These are phyloP conservation scores for Pao palembangensis DNA, from an alignment of 2,113 vertebrate genomes.

Conservation along the genomic window DNA sequence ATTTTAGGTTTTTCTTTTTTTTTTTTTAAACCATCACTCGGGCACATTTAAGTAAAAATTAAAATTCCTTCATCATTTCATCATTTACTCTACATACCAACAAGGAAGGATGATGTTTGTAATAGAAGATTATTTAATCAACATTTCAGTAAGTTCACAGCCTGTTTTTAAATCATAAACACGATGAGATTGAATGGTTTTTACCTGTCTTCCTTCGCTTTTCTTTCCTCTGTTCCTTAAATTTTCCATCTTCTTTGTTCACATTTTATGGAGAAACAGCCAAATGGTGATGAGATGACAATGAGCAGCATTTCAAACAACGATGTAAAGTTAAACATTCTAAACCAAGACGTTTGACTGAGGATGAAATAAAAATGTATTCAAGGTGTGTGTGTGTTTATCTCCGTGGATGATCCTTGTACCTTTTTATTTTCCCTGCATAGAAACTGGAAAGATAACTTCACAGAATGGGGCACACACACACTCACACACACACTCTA, in stretches of 20 bases:
- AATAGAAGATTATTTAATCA: too few species aligned
- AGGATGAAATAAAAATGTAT: constrained; percentile 2
- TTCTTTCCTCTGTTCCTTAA: constrained; percentile 57
- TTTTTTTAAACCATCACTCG: too few species aligned
- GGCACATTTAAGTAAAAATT: too few species aligned
- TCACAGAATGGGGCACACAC: background rate
- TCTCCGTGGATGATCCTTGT: background rate
- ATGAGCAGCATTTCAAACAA: background rate
- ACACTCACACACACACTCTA: too few species aligned
- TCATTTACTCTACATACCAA: background rate
- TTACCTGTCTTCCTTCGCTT: constrained; percentile 64
- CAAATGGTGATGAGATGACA: background rate
- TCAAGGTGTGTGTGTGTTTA: background rate
- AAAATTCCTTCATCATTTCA: too few species aligned
- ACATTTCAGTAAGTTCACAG: too few species aligned
- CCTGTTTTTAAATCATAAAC: too few species aligned
- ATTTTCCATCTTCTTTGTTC: constrained; percentile 58
- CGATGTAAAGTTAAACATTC: too few species aligned
- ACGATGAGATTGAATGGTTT: background rate
- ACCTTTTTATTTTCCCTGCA: too few species aligned
- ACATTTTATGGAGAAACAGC: background rate
- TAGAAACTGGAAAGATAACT: background rate
- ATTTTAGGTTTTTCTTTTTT: too few species aligned
- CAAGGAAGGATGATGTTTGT: too few species aligned
- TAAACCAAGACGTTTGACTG: too few species aligned